These are phyloP conservation scores for Brachionus plicatilis DNA, from an alignment of 1,140 invertebrate genomes.

Conservation along the genomic window DNA sequence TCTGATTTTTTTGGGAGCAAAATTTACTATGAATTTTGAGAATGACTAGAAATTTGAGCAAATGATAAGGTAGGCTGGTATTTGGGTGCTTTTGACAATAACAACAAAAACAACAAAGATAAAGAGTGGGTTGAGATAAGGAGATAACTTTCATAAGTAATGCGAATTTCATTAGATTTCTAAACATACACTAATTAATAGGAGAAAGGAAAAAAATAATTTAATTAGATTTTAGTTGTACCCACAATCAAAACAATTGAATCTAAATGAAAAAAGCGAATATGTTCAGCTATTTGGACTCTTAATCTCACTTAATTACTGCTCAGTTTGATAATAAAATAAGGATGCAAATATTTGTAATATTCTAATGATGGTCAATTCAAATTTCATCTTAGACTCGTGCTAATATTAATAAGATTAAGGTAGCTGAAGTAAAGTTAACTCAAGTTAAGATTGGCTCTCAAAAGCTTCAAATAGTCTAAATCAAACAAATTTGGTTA, in stretches of 20 bases:
- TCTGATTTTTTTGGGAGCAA: not conserved
- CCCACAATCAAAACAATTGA: not conserved
- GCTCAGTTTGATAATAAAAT: not conserved
- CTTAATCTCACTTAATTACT: conserved; percentile 18
- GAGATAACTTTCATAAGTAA: not conserved
- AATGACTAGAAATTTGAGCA: not conserved
- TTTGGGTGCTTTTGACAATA: not conserved
- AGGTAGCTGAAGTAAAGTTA: not conserved
- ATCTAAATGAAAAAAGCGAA: not conserved
- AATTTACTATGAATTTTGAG: not conserved
- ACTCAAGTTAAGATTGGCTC: not conserved
- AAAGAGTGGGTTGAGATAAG: not conserved
- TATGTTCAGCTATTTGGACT: conserved; percentile 19
- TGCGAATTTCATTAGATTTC: not conserved
- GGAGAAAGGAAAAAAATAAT: not conserved
- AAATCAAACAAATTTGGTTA: conserved; percentile 17
- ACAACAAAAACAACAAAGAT: not conserved
- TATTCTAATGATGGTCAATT: conserved; percentile 35
- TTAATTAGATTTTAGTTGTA: conserved; percentile 29
- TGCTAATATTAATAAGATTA: conserved; percentile 38
- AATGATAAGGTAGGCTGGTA: not conserved
- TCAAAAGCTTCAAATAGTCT: not conserved
- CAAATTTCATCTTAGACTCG: conserved; percentile 12
- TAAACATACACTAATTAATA: conserved; percentile 18
- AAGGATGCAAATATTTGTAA: conserved; percentile 23